Evolutionary conservation across 2,113 vertebrate genomes (phyloP).

Genomic region (Pachycephala philippinensis): DNA sequence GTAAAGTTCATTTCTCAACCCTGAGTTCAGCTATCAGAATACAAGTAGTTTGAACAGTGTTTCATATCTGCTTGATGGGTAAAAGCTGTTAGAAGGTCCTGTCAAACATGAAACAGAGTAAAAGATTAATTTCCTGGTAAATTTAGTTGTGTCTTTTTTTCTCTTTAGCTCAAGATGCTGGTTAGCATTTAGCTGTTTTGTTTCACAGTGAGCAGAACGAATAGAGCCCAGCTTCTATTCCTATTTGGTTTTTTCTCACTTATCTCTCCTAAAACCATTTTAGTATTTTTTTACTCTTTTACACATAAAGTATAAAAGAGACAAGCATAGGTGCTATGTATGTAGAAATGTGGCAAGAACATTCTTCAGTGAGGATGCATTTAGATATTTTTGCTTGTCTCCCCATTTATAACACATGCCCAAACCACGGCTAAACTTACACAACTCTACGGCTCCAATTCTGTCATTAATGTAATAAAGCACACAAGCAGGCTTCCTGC

Average conservation of each 20-base stretch:
- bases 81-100: constrained; percentile 34
- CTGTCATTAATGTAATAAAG: neutral
- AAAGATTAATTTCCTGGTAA: constrained; percentile 33
- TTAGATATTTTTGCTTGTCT: neutral
- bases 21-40: neutral
- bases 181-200: neutral
- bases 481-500: neutral
- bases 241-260: neutral
- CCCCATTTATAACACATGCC: neutral
- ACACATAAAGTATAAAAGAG: neutral
- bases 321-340: neutral
- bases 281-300: neutral
- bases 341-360: neutral
- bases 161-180: neutral
- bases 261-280: neutral
- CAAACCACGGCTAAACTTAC: neutral
- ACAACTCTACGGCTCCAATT: neutral
- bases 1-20: neutral
- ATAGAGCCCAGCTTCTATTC: neutral
- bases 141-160: neutral
- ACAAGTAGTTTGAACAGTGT: neutral
- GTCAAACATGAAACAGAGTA: constrained; percentile 1
- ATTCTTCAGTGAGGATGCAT: neutral
- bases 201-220: neutral
- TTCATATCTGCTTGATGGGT: constrained; percentile 7